Evolutionary conservation across 2,797 vertebrate genomes (phyloP).

Genomic region (Melanotaenia parkinsoni): DNA sequence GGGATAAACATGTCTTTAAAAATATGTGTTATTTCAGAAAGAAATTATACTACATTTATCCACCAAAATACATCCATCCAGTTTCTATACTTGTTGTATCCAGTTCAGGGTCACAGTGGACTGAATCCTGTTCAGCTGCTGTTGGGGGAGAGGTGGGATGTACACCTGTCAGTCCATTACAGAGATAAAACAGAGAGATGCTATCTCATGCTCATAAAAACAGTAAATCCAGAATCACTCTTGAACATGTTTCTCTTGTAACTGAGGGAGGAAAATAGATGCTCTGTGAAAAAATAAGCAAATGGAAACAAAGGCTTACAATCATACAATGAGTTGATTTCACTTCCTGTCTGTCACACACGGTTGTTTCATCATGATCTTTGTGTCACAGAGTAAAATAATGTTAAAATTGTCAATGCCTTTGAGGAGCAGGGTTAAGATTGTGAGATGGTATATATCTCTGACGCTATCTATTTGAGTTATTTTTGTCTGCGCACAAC

Average conservation of each 20-base stretch:
- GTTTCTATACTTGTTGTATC: neutral
- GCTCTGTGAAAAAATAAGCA: neutral
- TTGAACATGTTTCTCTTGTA: too few relatives aligned
- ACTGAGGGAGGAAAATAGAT: too few relatives aligned
- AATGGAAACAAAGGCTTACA: neutral
- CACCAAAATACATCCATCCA: neutral
- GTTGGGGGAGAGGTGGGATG: too few relatives aligned
- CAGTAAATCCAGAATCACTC: neutral
- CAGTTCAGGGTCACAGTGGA: neutral
- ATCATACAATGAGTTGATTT: neutral
- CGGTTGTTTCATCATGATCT: neutral
- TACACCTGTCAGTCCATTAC: too few relatives aligned
- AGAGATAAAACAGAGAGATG: neutral
- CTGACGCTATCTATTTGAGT: too few relatives aligned
- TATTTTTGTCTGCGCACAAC: too few relatives aligned
- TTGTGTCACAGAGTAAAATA: too few relatives aligned
- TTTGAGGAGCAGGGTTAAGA: too few relatives aligned
- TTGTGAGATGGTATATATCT: too few relatives aligned
- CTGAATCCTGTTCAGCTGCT: too few relatives aligned
- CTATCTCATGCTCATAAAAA: neutral
- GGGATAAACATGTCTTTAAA: neutral
- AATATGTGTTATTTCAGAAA: neutral
- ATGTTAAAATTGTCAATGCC: too few relatives aligned
- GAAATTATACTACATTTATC: neutral
- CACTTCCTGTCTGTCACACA: neutral